phyloP scores from a whole-genome alignment of 2,113 vertebrate species.

The Lanius collurio region DNA sequence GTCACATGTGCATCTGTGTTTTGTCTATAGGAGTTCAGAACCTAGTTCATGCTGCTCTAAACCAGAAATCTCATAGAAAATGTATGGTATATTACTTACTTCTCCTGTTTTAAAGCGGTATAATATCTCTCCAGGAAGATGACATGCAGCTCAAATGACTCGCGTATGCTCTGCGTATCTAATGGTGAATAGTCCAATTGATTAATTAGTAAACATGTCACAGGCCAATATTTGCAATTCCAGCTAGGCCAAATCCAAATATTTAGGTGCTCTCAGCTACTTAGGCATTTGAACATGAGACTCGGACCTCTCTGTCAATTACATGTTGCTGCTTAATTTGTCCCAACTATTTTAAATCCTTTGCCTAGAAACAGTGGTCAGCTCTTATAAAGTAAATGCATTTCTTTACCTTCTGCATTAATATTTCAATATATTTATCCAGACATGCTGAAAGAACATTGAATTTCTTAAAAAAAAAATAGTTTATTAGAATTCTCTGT shows the following conservation, averaged over 20 bases:
- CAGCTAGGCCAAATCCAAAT: neutral
- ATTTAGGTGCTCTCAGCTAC: neutral
- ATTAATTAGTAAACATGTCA: neutral
- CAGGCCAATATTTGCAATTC: neutral
- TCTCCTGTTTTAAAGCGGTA: neutral
- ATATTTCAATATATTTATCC: neutral
- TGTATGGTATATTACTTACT: neutral
- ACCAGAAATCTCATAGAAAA: neutral
- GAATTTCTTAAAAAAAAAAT: neutral
- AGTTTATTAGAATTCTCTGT: neutral
- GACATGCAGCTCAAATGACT: neutral
- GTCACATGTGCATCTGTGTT: accelerated
- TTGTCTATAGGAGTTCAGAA: neutral
- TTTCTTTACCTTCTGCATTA: neutral
- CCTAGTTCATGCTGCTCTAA: neutral
- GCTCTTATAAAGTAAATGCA: neutral
- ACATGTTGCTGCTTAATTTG: neutral
- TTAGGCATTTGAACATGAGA: neutral
- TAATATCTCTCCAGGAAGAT: neutral
- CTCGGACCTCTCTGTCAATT: neutral
- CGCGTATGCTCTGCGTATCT: neutral
- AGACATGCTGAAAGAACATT: neutral
- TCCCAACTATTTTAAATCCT: neutral
- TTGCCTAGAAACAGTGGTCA: neutral
- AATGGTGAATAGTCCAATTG: neutral